Evolutionary conservation across 1,140 invertebrate genomes (phyloP), one percentile per base, ranked within the genome.

Genomic region (Drosophila athabasca): DNA sequence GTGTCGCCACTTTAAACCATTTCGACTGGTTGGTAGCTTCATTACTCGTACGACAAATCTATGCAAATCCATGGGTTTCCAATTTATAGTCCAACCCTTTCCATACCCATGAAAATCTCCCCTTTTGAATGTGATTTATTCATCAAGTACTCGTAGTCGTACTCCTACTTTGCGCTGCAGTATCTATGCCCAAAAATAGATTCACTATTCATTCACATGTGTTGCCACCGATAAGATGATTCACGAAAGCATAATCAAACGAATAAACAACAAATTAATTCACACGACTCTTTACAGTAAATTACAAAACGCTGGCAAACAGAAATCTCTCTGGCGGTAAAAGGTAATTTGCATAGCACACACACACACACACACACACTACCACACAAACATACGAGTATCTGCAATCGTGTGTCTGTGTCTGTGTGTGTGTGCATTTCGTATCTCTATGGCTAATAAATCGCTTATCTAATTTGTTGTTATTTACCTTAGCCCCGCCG

Each of bases 391-490:
- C 53, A n/a, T n/a, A n/a, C n/a, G n/a, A n/a, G 31, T 29, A 62
- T 55, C 55, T 71, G 52, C 62, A 72, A 77, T 58, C 60, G 55
- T 62, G 49, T 31, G 49, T 35, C 22, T 49, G 26, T 3, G 3
- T 24, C 22, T 24, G 24, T 26, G 24, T 0, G 4, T 26, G 17
- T 53, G 22, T 24, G 17, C 7, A 48, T 44, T 53, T 29, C 55
- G 41, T 83, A 74, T 78, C 57, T 64, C 26, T 26, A 24, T 62
- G 54, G 79, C 65, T 84, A 83, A 83, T 83, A 83, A 75, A 83
- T 73, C 58, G 79, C 79, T 83, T 83, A 83, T 83, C 80, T 83
- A 79, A 79, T 83, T 83, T 83, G 79, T 79, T 83, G 65, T 66
- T 78, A 70, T 83, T 83, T 71, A 79, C 53, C 70, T 74, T 39